These are phyloP conservation scores for Sinodicranocentrus sp. DNA, from an alignment of 2,888 invertebrate genomes.

Conservation along the genomic window DNA sequence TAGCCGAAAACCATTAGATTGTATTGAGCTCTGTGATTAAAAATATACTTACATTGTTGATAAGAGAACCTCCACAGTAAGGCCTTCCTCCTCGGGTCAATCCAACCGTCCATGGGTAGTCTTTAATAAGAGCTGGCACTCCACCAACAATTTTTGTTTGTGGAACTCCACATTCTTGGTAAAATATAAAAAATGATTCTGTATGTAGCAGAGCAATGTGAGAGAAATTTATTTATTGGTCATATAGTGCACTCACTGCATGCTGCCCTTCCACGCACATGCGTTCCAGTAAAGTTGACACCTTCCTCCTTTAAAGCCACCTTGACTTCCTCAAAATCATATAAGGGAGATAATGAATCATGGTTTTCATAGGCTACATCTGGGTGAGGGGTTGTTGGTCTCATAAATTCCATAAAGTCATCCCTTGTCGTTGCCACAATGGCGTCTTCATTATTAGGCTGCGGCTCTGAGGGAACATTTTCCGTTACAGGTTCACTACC, in stretches of 20 bases:
- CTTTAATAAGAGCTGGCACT: conserved; percentile 62
- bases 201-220: not conserved
- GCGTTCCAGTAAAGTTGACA: conserved; percentile 53
- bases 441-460: conserved; percentile 15
- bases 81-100: conserved; percentile 69
- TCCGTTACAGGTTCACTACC: conserved; percentile 18
- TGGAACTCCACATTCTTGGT: conserved; percentile 69
- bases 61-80: conserved; percentile 70
- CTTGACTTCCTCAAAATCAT: conserved; percentile 46
- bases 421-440: conserved; percentile 22
- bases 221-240: no score
- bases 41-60: conserved; percentile 69
- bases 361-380: conserved; percentile 27
- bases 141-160: conserved; percentile 72
- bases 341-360: not conserved
- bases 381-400: conserved; percentile 72
- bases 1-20: no score
- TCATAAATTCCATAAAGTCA: conserved; percentile 51
- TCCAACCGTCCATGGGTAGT: conserved; percentile 73
- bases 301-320: conserved; percentile 48
- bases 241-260: no score
- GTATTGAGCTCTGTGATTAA: no score
- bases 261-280: conserved; percentile 62
- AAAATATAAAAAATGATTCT: not conserved
- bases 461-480: not conserved